A percentile compares a stretch with the other conserved stretches of the same genome.
These are phyloP conservation scores for Thelaira solivaga DNA, from an alignment of 2,888 invertebrate species.

Conservation along the genomic window DNA sequence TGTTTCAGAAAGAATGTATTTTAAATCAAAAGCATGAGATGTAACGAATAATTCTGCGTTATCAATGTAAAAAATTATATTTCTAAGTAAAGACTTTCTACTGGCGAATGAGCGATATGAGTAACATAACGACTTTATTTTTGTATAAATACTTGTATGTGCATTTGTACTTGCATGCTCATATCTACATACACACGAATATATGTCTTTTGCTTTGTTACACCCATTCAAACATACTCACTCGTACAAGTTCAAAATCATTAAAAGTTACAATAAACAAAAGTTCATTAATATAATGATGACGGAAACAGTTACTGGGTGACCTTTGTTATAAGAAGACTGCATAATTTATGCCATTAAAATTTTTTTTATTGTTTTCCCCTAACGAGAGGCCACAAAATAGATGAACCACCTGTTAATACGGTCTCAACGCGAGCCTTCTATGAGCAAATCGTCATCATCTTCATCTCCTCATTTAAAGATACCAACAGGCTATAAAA, in stretches of 20 bases:
- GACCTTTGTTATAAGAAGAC: slow-evolving; percentile 44
- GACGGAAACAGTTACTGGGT: slow-evolving; percentile 51
- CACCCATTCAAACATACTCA: slow-evolving; percentile 12
- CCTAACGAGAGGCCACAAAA: slow-evolving; percentile 10
- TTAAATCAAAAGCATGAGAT: too few relatives aligned
- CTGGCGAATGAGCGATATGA: too few relatives aligned
- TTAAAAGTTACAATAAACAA: slow-evolving; percentile 25
- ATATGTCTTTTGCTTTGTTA: background rate
- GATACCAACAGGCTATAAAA: slow-evolving; percentile 58
- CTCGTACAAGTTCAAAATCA: slow-evolving; percentile 36
- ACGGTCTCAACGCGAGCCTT: slow-evolving; percentile 7
- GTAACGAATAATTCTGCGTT: too few relatives aligned
- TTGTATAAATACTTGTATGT: background rate
- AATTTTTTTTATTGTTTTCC: background rate
- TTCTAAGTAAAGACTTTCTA: too few relatives aligned
- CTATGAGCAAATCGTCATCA: slow-evolving; percentile 18
- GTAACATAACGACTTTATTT: too few relatives aligned
- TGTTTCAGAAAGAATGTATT: too few relatives aligned
- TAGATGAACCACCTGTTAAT: slow-evolving; percentile 59
- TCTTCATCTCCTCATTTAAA: slow-evolving; percentile 18
- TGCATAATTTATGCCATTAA: slow-evolving; percentile 37
- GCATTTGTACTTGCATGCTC: background rate
- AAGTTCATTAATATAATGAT: slow-evolving; percentile 27
- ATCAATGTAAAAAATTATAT: too few relatives aligned
- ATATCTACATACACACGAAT: background rate